phyloP scores from a whole-genome alignment of 2,888 invertebrate species.

The Serripes groenlandicus region DNA sequence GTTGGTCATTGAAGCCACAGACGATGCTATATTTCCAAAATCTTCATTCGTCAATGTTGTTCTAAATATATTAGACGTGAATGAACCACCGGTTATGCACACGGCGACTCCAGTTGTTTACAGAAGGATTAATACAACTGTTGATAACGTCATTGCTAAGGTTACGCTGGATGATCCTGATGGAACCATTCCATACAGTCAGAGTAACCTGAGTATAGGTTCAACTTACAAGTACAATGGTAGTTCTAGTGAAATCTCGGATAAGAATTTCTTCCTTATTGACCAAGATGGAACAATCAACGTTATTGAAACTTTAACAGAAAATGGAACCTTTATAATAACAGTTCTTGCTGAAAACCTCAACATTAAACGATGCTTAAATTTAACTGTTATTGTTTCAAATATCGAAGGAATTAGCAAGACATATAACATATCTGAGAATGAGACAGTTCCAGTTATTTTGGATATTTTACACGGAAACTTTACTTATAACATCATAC shows the following conservation, averaged over 20 bases:
- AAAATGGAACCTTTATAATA: background rate
- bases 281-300: constrained; percentile 11
- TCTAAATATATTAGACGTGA: constrained; percentile 2
- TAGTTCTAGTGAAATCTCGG: background rate
- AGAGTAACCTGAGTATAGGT: background rate
- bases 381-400: constrained; percentile 15
- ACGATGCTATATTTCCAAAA: constrained; percentile 8
- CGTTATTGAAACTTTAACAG: background rate
- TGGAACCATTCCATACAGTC: background rate
- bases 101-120: background rate
- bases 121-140: constrained; percentile 17
- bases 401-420: background rate
- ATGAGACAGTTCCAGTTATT: background rate
- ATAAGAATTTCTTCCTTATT: background rate
- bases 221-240: background rate
- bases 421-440: background rate
- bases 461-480: background rate
- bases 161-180: constrained; percentile 17
- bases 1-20: constrained; percentile 7
- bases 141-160: background rate
- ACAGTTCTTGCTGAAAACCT: background rate
- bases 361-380: background rate
- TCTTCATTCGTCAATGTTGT: background rate
- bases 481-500: background rate
- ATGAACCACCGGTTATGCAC: constrained; percentile 13